Evolutionary conservation across 2,113 vertebrate species (phyloP).

Genomic region (Mus spicilegus): DNA sequence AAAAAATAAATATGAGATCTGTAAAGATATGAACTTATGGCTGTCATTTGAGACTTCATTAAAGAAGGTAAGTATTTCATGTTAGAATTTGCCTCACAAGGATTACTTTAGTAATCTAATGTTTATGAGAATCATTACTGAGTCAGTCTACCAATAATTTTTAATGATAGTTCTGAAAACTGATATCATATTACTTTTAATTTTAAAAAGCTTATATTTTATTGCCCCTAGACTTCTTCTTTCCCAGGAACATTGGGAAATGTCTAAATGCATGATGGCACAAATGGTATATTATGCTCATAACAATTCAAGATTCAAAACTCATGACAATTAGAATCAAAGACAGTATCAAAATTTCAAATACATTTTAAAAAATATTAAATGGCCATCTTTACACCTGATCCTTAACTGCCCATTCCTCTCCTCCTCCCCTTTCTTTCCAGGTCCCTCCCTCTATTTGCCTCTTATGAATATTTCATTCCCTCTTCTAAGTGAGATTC

Average conservation of each 20-base stretch:
- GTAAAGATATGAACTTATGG: neutral
- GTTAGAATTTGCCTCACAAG: neutral
- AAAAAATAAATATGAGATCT: neutral
- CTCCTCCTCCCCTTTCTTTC: too few relatives aligned
- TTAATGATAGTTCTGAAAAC: constrained; percentile 12
- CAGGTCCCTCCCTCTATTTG: too few relatives aligned
- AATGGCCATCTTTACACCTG: neutral
- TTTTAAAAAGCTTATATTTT: neutral
- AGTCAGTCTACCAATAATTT: neutral
- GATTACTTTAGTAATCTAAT: neutral
- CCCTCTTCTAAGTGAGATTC: too few relatives aligned
- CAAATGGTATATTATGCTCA: neutral
- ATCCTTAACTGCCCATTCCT: too few relatives aligned
- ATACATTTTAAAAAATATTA: neutral
- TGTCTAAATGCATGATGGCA: neutral
- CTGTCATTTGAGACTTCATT: neutral
- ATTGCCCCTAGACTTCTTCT: neutral
- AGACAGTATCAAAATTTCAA: constrained; percentile 1
- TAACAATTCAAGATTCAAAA: neutral
- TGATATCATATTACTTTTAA: neutral
- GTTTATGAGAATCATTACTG: neutral
- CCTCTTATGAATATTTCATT: too few relatives aligned
- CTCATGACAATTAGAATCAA: neutral
- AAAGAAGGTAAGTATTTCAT: constrained; percentile 18
- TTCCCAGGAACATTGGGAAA: neutral